These are phyloP conservation scores for Leptopterna dolabrata DNA, from an alignment of 2,888 invertebrate genomes.

Conservation along the genomic window DNA sequence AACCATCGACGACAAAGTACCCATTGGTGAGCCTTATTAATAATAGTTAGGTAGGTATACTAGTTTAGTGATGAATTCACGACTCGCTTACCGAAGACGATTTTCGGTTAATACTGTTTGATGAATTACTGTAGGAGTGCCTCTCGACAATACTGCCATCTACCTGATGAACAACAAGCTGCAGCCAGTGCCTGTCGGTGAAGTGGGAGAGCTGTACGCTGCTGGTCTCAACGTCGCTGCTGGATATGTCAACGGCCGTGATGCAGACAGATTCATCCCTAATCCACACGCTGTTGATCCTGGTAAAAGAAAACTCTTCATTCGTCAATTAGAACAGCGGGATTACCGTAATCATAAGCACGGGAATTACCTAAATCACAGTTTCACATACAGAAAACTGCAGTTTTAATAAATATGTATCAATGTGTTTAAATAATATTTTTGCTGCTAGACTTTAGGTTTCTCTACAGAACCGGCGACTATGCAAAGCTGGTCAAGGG, in stretches of 20 bases:
- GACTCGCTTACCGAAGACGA: too few relatives aligned
- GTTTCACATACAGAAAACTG: neutral
- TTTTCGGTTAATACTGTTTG: too few relatives aligned
- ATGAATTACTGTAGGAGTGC: conserved; percentile 68
- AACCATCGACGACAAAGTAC: conserved; percentile 75
- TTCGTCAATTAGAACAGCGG: too few relatives aligned
- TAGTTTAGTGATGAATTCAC: too few relatives aligned
- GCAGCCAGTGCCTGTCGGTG: conserved; percentile 77
- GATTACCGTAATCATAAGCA: too few relatives aligned
- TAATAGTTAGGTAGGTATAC: too few relatives aligned
- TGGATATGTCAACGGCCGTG: conserved; percentile 83
- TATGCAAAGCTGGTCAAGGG: conserved; percentile 80
- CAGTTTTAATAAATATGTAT: too few relatives aligned
- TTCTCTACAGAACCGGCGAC: conserved; percentile 87
- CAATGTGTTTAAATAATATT: too few relatives aligned
- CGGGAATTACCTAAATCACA: too few relatives aligned
- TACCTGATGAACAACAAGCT: conserved; percentile 83
- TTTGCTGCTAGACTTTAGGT: conserved; percentile 72
- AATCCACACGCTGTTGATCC: conserved; percentile 79
- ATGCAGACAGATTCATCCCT: conserved; percentile 78
- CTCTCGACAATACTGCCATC: conserved; percentile 82
- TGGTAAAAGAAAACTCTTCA: conserved; percentile 66
- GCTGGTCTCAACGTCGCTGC: conserved; percentile 83
- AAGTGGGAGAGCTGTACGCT: conserved; percentile 85
- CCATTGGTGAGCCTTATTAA: conserved; percentile 76